Percentiles rank a stretch among this genome's conserved stretches.
Evolutionary conservation across 2,888 invertebrate genomes (phyloP).

Genomic region (Silvanus unidentatus): DNA sequence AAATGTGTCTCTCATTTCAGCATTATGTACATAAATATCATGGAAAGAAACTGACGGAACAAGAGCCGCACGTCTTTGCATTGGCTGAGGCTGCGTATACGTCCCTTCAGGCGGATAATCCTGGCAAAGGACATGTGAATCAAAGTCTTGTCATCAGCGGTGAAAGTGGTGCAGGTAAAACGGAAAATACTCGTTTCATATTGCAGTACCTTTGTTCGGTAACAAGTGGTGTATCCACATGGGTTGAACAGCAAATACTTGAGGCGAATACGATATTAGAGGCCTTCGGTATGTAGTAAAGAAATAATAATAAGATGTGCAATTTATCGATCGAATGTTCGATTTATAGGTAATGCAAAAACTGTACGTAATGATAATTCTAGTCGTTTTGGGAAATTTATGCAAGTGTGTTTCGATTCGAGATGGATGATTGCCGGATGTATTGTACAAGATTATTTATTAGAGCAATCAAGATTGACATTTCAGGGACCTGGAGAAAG

Average conservation of each 20-base stretch:
- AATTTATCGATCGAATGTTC: not conserved
- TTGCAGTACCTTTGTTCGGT: conserved; percentile 88
- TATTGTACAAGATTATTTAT: conserved; percentile 82
- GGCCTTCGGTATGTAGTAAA: conserved; percentile 69
- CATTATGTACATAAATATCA: conserved; percentile 77
- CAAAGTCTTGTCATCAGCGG: conserved; percentile 90
- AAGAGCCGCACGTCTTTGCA: conserved; percentile 87
- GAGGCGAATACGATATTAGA: conserved; percentile 91
- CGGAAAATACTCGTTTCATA: conserved; percentile 88
- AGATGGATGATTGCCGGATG: conserved; percentile 88
- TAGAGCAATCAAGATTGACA: conserved; percentile 86
- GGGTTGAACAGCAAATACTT: conserved; percentile 93
- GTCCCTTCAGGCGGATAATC: conserved; percentile 53
- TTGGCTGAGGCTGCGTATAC: conserved; percentile 84
- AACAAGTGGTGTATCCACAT: conserved; percentile 70
- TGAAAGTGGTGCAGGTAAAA: conserved; percentile 90
- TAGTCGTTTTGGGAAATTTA: conserved; percentile 91
- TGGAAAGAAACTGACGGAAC: conserved; percentile 71
- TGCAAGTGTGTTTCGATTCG: conserved; percentile 86
- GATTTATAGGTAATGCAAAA: conserved; percentile 77
- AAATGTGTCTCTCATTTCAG: too few species aligned
- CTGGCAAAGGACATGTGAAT: conserved; percentile 42
- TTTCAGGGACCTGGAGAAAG: conserved; percentile 82
- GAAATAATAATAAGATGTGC: not conserved
- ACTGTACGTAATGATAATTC: conserved; percentile 91